These are phyloP conservation scores for Sakesphorus luctuosus DNA, from an alignment of 2,113 vertebrate species.

Conservation along the genomic window DNA sequence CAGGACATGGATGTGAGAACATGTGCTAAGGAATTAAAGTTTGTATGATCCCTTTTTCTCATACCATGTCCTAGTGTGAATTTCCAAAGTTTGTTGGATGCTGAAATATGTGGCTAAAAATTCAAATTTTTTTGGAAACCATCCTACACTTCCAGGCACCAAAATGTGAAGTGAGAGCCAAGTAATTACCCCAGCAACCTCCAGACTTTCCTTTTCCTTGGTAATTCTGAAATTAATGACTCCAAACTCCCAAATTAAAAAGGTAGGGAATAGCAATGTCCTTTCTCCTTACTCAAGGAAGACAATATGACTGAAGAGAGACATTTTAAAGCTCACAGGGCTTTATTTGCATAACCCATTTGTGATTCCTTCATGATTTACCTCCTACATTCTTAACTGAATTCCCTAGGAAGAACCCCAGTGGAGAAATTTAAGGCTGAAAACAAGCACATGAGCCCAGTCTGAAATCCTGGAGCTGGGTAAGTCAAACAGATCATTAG, in stretches of 20 bases:
- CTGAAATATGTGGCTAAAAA: background rate
- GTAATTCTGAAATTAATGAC: background rate
- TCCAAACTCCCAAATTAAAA: background rate
- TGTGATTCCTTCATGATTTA: background rate
- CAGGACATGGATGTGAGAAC: background rate
- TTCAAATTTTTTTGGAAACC: background rate
- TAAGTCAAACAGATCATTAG: background rate
- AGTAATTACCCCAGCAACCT: background rate
- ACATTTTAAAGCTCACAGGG: background rate
- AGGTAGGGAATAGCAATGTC: background rate
- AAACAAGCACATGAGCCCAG: background rate
- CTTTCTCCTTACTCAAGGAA: background rate
- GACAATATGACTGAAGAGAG: background rate
- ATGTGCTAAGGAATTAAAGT: background rate
- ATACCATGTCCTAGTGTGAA: background rate
- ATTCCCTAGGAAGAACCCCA: background rate
- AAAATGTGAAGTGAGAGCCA: background rate
- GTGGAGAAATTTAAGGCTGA: background rate
- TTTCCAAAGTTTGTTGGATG: background rate
- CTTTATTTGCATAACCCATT: background rate
- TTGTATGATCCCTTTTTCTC: background rate
- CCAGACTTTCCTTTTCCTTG: background rate
- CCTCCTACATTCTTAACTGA: background rate
- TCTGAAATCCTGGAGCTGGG: background rate
- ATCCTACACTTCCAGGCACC: background rate